Percentiles rank a stretch among this genome's conserved stretches.
Conservation (phyloP, 2,113 vertebrate genomes). For the Ophiodon elongatus region DNA sequence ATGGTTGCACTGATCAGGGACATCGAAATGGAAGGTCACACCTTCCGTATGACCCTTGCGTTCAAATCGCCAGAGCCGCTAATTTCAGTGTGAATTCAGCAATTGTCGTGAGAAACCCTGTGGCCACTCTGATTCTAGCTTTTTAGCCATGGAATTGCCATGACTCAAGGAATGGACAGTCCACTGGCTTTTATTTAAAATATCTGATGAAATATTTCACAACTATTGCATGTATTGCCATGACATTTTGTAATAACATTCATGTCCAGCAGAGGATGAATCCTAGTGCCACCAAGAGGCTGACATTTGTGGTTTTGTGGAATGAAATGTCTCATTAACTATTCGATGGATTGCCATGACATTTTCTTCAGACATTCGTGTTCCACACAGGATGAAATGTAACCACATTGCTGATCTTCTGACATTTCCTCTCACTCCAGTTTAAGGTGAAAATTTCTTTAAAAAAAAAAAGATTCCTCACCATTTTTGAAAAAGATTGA, state of each 20-base stretch:
- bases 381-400: neutral
- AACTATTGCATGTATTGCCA: neutral
- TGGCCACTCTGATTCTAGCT: neutral
- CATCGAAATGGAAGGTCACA: neutral
- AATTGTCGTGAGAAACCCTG: neutral
- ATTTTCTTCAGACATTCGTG: neutral
- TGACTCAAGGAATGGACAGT: neutral
- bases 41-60: no score
- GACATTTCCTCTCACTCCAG: neutral
- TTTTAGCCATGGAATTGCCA: neutral
- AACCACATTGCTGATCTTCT: neutral
- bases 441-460: neutral
- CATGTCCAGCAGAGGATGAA: neutral
- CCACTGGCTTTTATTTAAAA: neutral
- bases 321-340: constrained; percentile 1
- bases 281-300: neutral
- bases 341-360: neutral
- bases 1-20: neutral
- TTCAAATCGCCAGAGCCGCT: neutral
- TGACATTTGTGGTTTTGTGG: neutral
- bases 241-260: neutral
- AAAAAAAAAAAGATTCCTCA: neutral
- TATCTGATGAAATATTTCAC: neutral
- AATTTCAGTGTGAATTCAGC: no score
- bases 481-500: neutral